Evolutionary conservation across 2,888 invertebrate genomes (phyloP).

Genomic region (Sphecodes monilicornis): DNA sequence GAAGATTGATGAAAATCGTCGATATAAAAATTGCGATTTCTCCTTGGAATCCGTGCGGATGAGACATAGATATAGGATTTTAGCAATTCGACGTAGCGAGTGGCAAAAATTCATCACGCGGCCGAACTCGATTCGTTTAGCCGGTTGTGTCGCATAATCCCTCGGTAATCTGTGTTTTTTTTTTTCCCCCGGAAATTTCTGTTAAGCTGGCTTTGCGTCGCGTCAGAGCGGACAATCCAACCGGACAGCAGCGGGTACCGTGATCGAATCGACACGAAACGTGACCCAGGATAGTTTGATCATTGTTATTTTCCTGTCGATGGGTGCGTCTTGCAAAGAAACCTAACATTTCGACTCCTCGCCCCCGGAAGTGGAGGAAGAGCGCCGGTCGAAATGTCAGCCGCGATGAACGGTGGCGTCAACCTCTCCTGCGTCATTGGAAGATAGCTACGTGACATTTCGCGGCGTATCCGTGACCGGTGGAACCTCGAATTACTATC

Average conservation of each 20-base stretch:
- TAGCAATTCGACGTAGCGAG: background rate
- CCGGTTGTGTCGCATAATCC: background rate
- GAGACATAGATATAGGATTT: background rate
- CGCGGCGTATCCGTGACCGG: conserved; percentile 74
- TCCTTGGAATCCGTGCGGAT: background rate
- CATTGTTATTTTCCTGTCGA: conserved; percentile 35
- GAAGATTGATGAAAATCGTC: conserved; percentile 53
- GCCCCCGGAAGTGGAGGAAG: background rate
- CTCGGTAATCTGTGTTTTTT: conserved; percentile 31
- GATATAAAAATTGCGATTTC: conserved; percentile 38
- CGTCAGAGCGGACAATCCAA: conserved; percentile 7
- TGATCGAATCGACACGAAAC: conserved; percentile 36
- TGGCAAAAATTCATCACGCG: background rate
- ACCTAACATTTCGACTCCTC: conserved; percentile 58
- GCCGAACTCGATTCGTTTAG: background rate
- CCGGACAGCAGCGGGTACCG: conserved; percentile 37
- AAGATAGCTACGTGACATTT: conserved; percentile 76
- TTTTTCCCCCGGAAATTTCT: conserved; percentile 47
- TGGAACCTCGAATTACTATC: conserved; percentile 75
- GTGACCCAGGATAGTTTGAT: conserved; percentile 50
- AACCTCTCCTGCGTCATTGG: conserved; percentile 64
- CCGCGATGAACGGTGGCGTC: conserved; percentile 65
- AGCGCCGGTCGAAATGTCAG: conserved; percentile 65
- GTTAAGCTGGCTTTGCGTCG: conserved; percentile 47
- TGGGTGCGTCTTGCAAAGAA: conserved; percentile 53